These are phyloP conservation scores for Flabesymbios commensalis DNA, from an alignment of 2,888 invertebrate genomes.

Conservation along the genomic window DNA sequence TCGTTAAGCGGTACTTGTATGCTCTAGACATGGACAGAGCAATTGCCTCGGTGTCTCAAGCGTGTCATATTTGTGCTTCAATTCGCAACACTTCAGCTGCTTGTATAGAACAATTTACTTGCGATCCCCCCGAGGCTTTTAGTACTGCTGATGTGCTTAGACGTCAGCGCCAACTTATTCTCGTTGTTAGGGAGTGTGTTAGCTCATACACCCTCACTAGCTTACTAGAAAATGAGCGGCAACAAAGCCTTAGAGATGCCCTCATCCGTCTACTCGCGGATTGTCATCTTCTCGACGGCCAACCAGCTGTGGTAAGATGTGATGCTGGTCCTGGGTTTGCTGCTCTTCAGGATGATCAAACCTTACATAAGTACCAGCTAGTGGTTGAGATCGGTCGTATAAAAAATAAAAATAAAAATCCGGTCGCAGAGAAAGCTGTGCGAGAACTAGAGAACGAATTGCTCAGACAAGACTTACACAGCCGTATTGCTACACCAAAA, in stretches of 20 bases:
- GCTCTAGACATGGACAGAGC: neutral
- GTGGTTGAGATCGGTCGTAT: too few relatives aligned
- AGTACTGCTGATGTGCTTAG: slow-evolving; percentile 23
- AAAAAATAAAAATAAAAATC: slow-evolving; percentile 36
- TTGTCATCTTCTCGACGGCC: neutral
- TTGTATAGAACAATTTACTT: neutral
- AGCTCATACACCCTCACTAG: slow-evolving; percentile 18
- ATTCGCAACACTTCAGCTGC: neutral
- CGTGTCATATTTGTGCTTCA: neutral
- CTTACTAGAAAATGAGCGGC: slow-evolving; percentile 14
- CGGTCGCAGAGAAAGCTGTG: slow-evolving; percentile 38
- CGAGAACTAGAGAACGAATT: slow-evolving; percentile 30
- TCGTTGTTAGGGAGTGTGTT: slow-evolving; percentile 20
- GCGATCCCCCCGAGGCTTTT: neutral
- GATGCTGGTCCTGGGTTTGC: neutral
- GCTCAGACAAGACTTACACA: neutral
- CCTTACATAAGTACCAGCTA: too few relatives aligned
- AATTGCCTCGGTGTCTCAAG: neutral
- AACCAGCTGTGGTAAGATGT: neutral
- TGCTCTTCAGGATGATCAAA: slow-evolving; percentile 24
- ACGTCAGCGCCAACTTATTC: slow-evolving; percentile 30
- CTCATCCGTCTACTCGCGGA: slow-evolving; percentile 2
- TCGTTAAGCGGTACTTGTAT: neutral
- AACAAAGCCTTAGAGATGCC: slow-evolving; percentile 2
- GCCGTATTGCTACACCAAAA: neutral